Evolutionary conservation across 2,888 invertebrate genomes (phyloP), one percentile per base, ranked within the genome.

Genomic region (Oscheius onirici): DNA sequence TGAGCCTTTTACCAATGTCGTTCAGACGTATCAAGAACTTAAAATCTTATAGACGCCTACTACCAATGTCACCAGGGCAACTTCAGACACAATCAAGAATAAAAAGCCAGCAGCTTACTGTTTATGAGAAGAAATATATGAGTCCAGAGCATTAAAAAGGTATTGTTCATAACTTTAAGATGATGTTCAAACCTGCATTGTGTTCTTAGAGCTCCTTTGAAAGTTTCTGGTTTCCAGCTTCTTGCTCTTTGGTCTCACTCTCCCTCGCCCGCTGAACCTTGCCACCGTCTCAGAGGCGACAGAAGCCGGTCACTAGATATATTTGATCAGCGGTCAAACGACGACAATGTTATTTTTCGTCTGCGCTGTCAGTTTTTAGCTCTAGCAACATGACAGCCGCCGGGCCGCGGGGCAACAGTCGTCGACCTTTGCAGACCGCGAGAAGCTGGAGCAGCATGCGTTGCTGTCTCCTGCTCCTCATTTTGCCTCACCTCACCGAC

Each of bases 331-430:
- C 63, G 49, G 63, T 63, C 63, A 63, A 46, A 34, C 26, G 63
- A n/a, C 63, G 63, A 63, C 63, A 63, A 63, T 63, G 63, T 63
- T 63, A 63, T 63, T 63, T 63, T 63, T 63, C 63, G 63, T 63
- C 63, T 63, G 24, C 17, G 49, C 63, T 63, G 63, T 63, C 63
- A 63, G 63, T 63, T 63, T 63, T 63, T 63, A 26, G 63, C 46
- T 10, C 49, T 8, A 34, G 63, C 63, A 49, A 63, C 63, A 63
- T 63, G 63, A 63, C 63, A 63, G 63, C 63, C 63, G 63, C 26
- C 8, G 46, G 63, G 34, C 10, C 28, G 26, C 20, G 49, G 20
- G 63, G 63, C 63, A 13, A 28, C 63, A 63, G 49, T 63, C 49
- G 49, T 22, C 49, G 49, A 17, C 63, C 63, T 34, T 58, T 40